phyloP scores from a whole-genome alignment of 2,113 vertebrate species.

The Semicossyphus pulcher region DNA sequence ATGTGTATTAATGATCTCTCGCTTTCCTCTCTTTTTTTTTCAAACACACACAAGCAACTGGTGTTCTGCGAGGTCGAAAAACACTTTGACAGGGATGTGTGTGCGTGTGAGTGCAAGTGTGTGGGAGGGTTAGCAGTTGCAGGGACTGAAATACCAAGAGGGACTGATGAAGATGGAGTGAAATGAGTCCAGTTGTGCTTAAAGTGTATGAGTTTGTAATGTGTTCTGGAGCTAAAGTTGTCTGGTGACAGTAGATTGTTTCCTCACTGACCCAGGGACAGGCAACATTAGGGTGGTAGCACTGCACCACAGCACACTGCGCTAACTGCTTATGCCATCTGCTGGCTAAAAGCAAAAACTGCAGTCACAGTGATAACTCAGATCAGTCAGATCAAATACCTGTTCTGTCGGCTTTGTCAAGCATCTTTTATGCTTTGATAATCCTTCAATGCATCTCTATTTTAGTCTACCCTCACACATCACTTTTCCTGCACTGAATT shows the following conservation, averaged over 20 bases:
- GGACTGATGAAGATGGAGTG: conserved; percentile 5
- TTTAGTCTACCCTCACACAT: not conserved
- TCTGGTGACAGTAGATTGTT: too few relatives aligned
- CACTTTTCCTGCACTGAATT: not conserved
- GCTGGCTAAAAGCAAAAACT: conserved; percentile 68
- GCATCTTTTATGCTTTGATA: not conserved
- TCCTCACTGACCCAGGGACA: conserved; percentile 20
- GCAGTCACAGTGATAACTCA: conserved; percentile 28
- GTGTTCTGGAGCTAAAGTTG: too few relatives aligned
- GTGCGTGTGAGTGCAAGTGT: conserved; percentile 16
- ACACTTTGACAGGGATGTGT: conserved; percentile 29
- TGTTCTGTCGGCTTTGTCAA: conserved; percentile 2
- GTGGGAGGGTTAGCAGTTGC: conserved; percentile 36
- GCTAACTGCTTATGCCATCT: conserved; percentile 80
- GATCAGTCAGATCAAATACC: conserved; percentile 7
- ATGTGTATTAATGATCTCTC: conserved; percentile 61
- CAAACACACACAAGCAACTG: conserved; percentile 17
- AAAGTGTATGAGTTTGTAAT: not conserved
- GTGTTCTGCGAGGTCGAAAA: conserved; percentile 16
- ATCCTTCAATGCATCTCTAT: not conserved
- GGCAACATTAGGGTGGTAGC: conserved; percentile 1
- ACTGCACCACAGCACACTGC: conserved; percentile 33
- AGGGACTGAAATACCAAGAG: conserved; percentile 13
- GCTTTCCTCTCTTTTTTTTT: not conserved
- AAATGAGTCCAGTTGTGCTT: not conserved